Evolutionary conservation across 2,113 vertebrate species (phyloP).

Genomic region (Ceratotherium simum): DNA sequence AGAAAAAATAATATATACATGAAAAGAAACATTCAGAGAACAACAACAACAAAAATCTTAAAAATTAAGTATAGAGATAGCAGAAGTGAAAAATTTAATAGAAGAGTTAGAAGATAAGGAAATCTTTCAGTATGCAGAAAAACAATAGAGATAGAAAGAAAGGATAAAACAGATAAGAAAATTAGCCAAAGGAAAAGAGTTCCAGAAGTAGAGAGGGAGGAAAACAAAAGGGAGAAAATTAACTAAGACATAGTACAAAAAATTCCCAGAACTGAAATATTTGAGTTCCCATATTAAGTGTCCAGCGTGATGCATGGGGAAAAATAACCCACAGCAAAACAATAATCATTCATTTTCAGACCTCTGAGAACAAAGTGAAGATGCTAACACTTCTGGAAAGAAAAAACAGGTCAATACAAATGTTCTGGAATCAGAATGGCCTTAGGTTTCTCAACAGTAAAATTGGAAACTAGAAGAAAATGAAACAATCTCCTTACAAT

Average conservation of each 20-base stretch:
- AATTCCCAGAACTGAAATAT: background rate
- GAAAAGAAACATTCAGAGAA: background rate
- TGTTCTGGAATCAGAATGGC: background rate
- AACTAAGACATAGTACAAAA: background rate
- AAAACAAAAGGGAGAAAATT: background rate
- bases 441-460: background rate
- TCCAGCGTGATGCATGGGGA: background rate
- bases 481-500: background rate
- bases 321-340: background rate
- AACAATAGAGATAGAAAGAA: background rate
- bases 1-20: background rate
- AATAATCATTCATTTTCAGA: slow-evolving; percentile 9
- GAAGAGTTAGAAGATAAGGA: background rate
- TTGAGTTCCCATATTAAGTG: background rate
- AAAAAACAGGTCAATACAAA: background rate
- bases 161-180: background rate
- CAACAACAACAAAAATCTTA: background rate
- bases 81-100: slow-evolving; percentile 8
- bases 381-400: background rate
- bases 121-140: slow-evolving; percentile 17
- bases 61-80: background rate
- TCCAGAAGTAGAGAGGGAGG: background rate
- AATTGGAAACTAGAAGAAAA: background rate
- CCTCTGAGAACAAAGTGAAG: slow-evolving; percentile 2
- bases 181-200: slow-evolving; percentile 16